Evolutionary conservation across 2,797 vertebrate genomes (phyloP).

Genomic region (Sphenopsis melanotis): DNA sequence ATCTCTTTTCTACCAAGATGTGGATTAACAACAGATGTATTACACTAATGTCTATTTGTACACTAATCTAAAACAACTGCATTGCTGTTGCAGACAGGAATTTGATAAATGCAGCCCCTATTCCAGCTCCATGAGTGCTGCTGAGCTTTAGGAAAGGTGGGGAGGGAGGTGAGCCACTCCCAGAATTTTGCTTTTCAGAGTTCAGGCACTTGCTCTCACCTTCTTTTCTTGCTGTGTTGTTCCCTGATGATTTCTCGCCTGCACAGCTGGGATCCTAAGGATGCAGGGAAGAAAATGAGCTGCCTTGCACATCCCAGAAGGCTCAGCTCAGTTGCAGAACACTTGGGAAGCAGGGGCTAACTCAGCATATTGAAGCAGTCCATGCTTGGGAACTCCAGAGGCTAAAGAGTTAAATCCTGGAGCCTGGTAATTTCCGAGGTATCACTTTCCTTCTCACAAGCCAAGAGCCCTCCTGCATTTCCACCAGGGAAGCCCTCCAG

Average conservation of each 20-base stretch:
- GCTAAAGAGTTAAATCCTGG: neutral
- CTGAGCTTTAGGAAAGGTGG: conserved; percentile 28
- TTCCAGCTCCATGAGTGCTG: conserved; percentile 21
- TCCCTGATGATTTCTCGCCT: neutral
- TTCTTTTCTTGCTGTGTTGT: neutral
- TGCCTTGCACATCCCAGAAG: neutral
- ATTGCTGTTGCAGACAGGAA: conserved; percentile 72
- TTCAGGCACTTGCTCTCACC: neutral
- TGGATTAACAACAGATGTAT: conserved; percentile 83
- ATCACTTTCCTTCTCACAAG: conserved; percentile 10
- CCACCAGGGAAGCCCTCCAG: neutral
- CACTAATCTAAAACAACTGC: conserved; percentile 80
- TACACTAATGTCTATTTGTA: conserved; percentile 79
- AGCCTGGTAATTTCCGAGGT: neutral
- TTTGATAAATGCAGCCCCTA: conserved; percentile 66
- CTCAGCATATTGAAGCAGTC: neutral
- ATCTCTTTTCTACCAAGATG: conserved; percentile 73
- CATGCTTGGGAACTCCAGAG: neutral
- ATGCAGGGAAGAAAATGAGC: neutral
- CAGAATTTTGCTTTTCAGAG: neutral
- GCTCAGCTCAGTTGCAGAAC: neutral
- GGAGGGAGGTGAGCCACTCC: neutral
- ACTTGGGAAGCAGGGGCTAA: neutral
- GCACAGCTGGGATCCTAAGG: neutral
- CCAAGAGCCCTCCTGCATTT: neutral